These are phyloP conservation scores for Leptodirus hochenwartii DNA, from an alignment of 2,888 invertebrate genomes.

Conservation along the genomic window DNA sequence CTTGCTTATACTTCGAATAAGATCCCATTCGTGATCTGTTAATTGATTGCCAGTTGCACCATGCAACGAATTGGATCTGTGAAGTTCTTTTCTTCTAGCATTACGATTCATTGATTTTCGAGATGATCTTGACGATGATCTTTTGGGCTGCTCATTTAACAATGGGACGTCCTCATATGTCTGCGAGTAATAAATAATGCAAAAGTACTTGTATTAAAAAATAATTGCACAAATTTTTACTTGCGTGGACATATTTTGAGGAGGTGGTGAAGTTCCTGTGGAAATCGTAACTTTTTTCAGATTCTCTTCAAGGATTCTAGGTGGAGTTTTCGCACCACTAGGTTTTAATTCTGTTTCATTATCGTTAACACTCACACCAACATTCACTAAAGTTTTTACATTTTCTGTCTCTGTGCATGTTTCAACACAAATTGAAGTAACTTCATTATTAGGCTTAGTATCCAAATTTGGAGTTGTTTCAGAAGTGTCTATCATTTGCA, in stretches of 20 bases:
- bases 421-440: conserved; percentile 1
- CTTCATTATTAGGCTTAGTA: conserved; percentile 11
- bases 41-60: conserved; percentile 13
- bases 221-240: conserved; percentile 17
- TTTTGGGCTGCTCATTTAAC: too few relatives aligned
- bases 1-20: conserved; percentile 37
- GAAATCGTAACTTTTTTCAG: conserved; percentile 26
- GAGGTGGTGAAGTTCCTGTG: conserved; percentile 71
- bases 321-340: too few relatives aligned
- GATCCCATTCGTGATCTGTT: conserved; percentile 29
- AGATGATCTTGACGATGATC: neutral
- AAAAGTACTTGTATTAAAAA: conserved; percentile 1
- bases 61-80: conserved; percentile 23
- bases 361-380: conserved; percentile 10
- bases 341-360: too few relatives aligned
- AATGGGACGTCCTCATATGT: conserved; percentile 11
- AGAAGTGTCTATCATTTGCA: too few relatives aligned
- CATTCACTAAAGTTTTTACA: conserved; percentile 11
- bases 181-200: conserved; percentile 5
- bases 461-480: conserved; percentile 42
- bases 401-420: neutral
- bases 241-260: conserved; percentile 74
- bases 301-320: too few relatives aligned
- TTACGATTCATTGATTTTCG: conserved; percentile 1
- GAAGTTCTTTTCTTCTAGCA: conserved; percentile 15